Conservation (phyloP, 2,113 vertebrate genomes). For the Cettia cetti region DNA sequence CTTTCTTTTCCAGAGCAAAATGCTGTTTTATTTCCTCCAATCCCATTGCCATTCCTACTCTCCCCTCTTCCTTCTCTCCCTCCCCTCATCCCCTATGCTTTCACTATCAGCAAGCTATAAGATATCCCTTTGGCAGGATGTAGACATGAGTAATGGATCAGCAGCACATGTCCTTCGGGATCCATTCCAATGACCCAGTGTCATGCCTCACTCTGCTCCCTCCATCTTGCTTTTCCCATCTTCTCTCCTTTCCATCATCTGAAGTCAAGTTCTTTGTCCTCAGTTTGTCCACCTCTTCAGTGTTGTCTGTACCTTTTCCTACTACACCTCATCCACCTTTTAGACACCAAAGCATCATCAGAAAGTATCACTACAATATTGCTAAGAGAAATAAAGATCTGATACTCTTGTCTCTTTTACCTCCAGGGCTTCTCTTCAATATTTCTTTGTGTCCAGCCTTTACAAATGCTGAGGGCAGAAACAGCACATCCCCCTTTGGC, state of each 20-base stretch:
- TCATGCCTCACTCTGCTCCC: background rate
- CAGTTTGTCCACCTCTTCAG: background rate
- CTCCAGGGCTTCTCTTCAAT: background rate
- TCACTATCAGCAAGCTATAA: background rate
- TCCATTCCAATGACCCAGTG: background rate
- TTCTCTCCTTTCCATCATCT: background rate
- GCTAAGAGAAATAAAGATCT: background rate
- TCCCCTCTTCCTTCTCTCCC: background rate
- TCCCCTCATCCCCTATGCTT: background rate
- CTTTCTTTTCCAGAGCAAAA: background rate
- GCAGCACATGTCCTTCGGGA: background rate
- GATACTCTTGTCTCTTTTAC: background rate
- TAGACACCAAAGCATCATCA: background rate
- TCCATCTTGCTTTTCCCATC: background rate
- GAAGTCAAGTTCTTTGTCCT: background rate
- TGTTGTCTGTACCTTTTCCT: background rate
- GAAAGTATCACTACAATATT: background rate
- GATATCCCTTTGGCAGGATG: background rate
- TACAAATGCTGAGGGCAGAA: conserved; percentile 8
- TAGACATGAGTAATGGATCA: background rate
- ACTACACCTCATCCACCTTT: background rate
- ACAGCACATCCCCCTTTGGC: background rate
- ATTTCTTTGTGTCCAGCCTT: background rate
- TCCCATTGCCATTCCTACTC: background rate
- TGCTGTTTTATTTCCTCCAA: background rate